Evolutionary conservation across 2,888 invertebrate species (phyloP).

Genomic region (Crocallis elinguaria): DNA sequence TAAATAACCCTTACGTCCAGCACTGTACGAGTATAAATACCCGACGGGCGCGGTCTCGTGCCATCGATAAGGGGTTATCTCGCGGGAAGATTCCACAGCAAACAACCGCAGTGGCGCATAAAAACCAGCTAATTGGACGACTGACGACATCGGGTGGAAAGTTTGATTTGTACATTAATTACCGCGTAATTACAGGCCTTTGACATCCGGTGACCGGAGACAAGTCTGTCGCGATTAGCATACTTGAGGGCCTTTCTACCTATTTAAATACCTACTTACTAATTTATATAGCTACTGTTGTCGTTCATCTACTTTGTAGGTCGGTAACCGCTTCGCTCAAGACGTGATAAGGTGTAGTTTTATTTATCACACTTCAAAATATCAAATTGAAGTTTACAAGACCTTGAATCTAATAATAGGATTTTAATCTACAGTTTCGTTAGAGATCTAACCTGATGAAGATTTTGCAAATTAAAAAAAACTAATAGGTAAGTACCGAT

Average conservation of each 20-base stretch:
- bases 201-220: constrained; percentile 11
- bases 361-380: too few species aligned
- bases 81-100: constrained; percentile 81
- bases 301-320: too few species aligned
- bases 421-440: too few species aligned
- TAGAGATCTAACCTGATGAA: too few species aligned
- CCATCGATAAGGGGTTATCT: constrained; percentile 72
- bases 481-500: neutral
- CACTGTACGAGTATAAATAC: constrained; percentile 50
- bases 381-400: too few species aligned
- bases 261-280: neutral
- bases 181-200: constrained; percentile 13
- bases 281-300: too few species aligned
- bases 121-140: constrained; percentile 32
- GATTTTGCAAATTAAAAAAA: neutral
- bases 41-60: constrained; percentile 64
- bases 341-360: too few species aligned
- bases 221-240: neutral
- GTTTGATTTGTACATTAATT: constrained; percentile 27
- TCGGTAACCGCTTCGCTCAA: too few species aligned
- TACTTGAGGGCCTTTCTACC: neutral
- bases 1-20: neutral
- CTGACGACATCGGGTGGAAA: constrained; percentile 33
- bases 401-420: too few species aligned
- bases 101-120: constrained; percentile 57